Percentiles rank a stretch among this genome's conserved stretches.
These are phyloP conservation scores for Orussus abietinus DNA, from an alignment of 1,140 invertebrate species.

Conservation along the genomic window DNA sequence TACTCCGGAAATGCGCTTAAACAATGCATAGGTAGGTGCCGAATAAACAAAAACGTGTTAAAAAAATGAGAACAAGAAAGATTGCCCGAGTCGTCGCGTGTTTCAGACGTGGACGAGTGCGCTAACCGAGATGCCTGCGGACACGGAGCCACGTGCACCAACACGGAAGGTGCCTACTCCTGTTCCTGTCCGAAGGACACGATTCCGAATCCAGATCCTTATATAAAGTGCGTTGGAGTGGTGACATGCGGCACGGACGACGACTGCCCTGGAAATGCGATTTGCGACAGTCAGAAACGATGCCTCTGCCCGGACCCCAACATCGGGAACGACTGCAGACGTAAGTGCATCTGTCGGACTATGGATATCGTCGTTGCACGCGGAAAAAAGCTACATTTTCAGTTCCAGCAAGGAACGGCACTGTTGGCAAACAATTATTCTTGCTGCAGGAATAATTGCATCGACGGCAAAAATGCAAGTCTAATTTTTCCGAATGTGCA, in stretches of 20 bases:
- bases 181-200: slow-evolving; percentile 79
- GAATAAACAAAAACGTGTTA: neutral
- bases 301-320: slow-evolving; percentile 89
- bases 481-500: slow-evolving; percentile 35
- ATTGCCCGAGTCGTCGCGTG: too few species aligned
- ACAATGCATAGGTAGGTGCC: slow-evolving; percentile 62
- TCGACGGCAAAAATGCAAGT: neutral
- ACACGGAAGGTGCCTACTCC: slow-evolving; percentile 70
- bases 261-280: slow-evolving; percentile 86
- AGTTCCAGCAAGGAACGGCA: neutral
- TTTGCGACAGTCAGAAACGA: slow-evolving; percentile 71
- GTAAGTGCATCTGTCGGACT: slow-evolving; percentile 56
- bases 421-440: neutral
- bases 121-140: slow-evolving; percentile 65
- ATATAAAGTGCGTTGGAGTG: slow-evolving; percentile 72
- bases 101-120: slow-evolving; percentile 80
- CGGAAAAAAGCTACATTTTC: too few species aligned
- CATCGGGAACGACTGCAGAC: slow-evolving; percentile 84
- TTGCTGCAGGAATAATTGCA: too few species aligned
- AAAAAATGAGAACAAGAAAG: neutral
- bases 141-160: slow-evolving; percentile 73
- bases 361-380: neutral
- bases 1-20: slow-evolving; percentile 75
- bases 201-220: slow-evolving; percentile 77
- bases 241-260: slow-evolving; percentile 69